A percentile compares a stretch with the other conserved stretches of the same genome.
These are phyloP conservation scores for Selenia dentaria DNA, from an alignment of 2,888 invertebrate species.

Conservation along the genomic window DNA sequence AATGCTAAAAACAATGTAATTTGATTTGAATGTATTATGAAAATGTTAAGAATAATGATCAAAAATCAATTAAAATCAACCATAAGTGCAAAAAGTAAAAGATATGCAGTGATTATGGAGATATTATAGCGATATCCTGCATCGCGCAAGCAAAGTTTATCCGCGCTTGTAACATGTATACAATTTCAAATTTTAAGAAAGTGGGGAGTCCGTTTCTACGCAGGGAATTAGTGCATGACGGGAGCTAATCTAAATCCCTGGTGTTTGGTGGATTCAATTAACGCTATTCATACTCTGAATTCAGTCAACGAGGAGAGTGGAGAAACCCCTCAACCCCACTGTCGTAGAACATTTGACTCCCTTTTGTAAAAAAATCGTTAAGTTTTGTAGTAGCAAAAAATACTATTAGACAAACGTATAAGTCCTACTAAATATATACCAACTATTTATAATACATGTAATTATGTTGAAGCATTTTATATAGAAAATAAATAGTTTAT, in stretches of 20 bases:
- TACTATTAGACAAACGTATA: no score
- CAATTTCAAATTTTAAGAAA: fast-evolving
- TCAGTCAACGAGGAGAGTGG: constrained; percentile 22
- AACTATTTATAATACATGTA: no score
- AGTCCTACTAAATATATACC: no score
- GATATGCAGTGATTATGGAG: neutral
- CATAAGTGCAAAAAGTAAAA: neutral
- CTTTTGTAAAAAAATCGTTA: no score
- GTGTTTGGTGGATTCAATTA: constrained; percentile 23
- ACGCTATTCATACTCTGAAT: constrained; percentile 35
- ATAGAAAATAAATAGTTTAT: no score
- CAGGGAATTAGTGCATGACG: constrained; percentile 55
- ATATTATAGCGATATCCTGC: constrained; percentile 22
- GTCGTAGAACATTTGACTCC: constrained; percentile 63
- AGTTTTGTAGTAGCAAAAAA: no score
- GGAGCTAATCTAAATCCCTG: constrained; percentile 47
- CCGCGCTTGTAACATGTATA: constrained; percentile 13
- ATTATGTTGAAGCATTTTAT: no score
- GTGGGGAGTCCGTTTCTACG: constrained; percentile 66
- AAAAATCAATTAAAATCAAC: neutral
- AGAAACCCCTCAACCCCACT: constrained; percentile 52
- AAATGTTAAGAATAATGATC: neutral
- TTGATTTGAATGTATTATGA: neutral
- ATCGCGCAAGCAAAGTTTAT: constrained; percentile 46
- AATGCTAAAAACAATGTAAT: neutral